phyloP scores from a whole-genome alignment of 2,797 vertebrate genomes.

The Rhincodon typus region DNA sequence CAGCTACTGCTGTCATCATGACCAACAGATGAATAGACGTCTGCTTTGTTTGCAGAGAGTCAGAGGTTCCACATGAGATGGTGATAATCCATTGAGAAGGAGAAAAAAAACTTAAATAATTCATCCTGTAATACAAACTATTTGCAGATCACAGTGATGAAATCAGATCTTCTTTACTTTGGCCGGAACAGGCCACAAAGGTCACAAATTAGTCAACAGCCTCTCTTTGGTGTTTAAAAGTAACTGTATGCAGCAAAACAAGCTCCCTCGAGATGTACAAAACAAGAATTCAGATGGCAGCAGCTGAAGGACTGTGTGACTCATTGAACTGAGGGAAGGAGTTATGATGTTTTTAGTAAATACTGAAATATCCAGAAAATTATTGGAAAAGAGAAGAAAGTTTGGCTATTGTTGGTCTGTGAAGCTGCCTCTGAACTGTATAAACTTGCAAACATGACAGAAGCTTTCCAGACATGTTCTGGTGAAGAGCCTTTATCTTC shows the following conservation, averaged over 20 bases:
- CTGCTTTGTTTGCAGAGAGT: neutral
- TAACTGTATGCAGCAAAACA: too few species aligned
- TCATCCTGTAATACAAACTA: neutral
- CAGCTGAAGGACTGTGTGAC: neutral
- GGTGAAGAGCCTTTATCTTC: neutral
- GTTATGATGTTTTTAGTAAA: neutral
- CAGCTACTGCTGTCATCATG: neutral
- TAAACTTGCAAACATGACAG: too few species aligned
- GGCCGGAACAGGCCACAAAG: neutral
- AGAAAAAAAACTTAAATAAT: slow-evolving; percentile 2
- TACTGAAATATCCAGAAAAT: neutral
- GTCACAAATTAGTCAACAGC: neutral
- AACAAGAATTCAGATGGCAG: neutral
- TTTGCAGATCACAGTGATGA: neutral
- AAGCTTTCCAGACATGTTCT: neutral
- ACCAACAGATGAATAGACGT: neutral
- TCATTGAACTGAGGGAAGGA: neutral
- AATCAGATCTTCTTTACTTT: neutral
- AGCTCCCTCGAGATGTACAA: too few species aligned
- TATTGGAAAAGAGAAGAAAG: neutral
- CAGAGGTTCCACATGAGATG: neutral
- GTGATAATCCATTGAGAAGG: neutral
- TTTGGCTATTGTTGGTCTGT: neutral
- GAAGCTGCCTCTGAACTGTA: neutral
- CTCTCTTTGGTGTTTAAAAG: too few species aligned